These are phyloP conservation scores for Leucoma salicis DNA, from an alignment of 2,888 invertebrate species.

Conservation along the genomic window DNA sequence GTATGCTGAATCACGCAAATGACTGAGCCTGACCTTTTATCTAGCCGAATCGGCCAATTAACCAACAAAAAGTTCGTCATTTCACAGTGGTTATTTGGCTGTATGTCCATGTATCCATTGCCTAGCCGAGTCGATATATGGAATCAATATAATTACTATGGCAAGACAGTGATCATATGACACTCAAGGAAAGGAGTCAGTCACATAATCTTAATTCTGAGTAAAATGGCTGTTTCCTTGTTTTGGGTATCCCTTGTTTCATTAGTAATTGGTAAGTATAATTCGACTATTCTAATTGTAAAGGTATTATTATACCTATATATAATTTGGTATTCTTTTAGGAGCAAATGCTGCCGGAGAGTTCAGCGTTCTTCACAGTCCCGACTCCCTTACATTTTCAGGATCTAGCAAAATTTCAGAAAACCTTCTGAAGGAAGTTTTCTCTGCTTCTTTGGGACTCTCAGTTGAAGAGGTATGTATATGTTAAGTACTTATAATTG, in stretches of 20 bases:
- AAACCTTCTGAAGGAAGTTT: constrained; percentile 86
- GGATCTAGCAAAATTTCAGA: constrained; percentile 84
- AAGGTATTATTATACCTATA: background rate
- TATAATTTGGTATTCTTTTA: constrained; percentile 36
- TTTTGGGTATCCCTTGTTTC: constrained; percentile 63
- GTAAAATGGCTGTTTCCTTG: constrained; percentile 69
- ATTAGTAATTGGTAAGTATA: constrained; percentile 63
- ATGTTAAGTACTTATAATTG: too few species aligned
- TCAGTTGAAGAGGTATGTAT: constrained; percentile 85
- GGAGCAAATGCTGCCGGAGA: constrained; percentile 84
- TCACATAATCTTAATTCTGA: constrained; percentile 50
- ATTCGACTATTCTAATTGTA: background rate
- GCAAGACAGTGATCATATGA: constrained; percentile 74
- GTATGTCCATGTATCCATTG: too few species aligned
- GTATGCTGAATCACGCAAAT: too few species aligned
- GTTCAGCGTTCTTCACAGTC: constrained; percentile 86
- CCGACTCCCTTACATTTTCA: constrained; percentile 85
- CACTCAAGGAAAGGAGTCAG: constrained; percentile 68
- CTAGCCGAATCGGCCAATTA: too few species aligned
- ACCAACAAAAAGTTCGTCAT: too few species aligned
- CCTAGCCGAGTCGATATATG: too few species aligned
- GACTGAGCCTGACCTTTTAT: too few species aligned
- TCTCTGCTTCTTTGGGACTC: constrained; percentile 87
- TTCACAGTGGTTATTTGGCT: too few species aligned
- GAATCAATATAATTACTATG: too few species aligned